Evolutionary conservation across 2,888 invertebrate species (phyloP).

Genomic region (Caprella mutica): DNA sequence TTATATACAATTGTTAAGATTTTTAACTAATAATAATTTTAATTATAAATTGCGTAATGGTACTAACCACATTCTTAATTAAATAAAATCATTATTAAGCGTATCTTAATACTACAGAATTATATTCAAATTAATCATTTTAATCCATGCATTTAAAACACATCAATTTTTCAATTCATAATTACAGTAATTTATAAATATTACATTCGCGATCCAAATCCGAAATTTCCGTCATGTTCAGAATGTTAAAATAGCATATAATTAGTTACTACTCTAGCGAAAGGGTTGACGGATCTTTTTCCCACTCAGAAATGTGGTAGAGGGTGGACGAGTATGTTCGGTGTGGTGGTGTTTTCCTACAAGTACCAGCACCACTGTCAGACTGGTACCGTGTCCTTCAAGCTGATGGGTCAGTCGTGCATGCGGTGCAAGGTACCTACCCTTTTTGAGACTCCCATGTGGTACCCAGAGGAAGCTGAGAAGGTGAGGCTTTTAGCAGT

Average conservation of each 20-base stretch:
- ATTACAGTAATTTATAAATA: no score
- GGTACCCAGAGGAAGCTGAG: constrained; percentile 34
- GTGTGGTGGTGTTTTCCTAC: constrained; percentile 30
- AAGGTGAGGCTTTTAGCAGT: constrained; percentile 1
- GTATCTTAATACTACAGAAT: no score
- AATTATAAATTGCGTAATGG: no score
- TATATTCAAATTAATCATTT: no score
- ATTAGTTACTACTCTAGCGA: neutral
- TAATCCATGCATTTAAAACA: no score
- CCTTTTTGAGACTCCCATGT: constrained; percentile 30
- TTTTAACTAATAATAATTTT: no score
- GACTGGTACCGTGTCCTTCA: constrained; percentile 22
- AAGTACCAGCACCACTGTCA: neutral
- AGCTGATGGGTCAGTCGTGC: constrained; percentile 28
- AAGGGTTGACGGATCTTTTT: neutral
- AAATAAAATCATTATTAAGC: no score
- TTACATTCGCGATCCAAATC: no score
- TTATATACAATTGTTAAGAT: no score
- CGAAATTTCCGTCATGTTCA: no score
- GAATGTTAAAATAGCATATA: neutral
- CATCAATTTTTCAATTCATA: no score
- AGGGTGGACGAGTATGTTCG: constrained; percentile 32
- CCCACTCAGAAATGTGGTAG: constrained; percentile 15
- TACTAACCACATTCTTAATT: no score
- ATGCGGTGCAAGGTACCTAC: constrained; percentile 11